Base-by-base conservation (phyloP, 2,888 invertebrate species). In the Eubasilissa splendida region DNA sequence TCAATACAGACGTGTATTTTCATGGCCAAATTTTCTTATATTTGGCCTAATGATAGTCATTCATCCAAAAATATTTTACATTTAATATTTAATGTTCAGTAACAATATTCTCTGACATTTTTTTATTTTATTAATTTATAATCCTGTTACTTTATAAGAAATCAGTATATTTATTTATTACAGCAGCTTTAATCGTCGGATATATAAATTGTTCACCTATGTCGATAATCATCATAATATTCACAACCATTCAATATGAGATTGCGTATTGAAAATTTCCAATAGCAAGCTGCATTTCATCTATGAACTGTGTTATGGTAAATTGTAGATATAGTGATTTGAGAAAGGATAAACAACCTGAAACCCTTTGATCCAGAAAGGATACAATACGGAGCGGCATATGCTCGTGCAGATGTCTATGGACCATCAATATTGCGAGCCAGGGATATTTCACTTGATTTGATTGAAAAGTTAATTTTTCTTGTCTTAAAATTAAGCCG, bases 401-500 rank as follows among this genome's bases (percentile, higher is more conserved):
- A 78, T 81, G 79, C 78, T 66, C 56, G 76, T 77, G 80, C 83
- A 83, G 83, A 83, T 83, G 83, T 79, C 54, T 78, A 78, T 82
- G 71, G 76, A 68, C 68, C 71, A 70, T 82, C 82, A 60, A 82
- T 82, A 80, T 76, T 75, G 50, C 65, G 63, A 68, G 50, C 2
- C 74, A 74, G 74, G 77, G 68, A 59, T 58, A 33, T 14, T 58
- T 58, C n/a, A 11, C 4, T 9, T n/a, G 9, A 58, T 42, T 42
- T 42, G 42, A 5, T 42, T 42, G 42, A 42, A 42, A 42, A 42
- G 4, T 42, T 42, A 5, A 42, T 42, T 42, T 42, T 42, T 22
- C 22, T 22, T 22, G 22, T 22, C 22, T 22, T 1, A 22, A 22
- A 22, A 22, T 22, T 22, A 22, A 22, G 22, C 22, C 22, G 22